Evolutionary conservation across 2,888 invertebrate genomes (phyloP).

Genomic region (Athalia cordata): DNA sequence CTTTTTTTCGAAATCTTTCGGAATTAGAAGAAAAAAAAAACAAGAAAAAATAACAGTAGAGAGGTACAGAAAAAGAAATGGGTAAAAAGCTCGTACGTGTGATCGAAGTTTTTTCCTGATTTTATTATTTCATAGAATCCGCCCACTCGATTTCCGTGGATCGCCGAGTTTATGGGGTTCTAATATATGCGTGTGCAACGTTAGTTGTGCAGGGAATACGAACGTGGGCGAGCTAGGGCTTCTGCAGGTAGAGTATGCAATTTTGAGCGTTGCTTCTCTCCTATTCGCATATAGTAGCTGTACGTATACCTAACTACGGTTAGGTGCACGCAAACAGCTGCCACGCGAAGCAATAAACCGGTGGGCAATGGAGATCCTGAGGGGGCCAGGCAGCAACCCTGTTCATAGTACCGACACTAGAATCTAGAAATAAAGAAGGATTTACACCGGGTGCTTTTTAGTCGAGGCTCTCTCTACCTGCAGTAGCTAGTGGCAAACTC

Average conservation of each 20-base stretch:
- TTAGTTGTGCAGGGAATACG: no score
- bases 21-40: neutral
- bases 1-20: neutral
- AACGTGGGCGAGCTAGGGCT: no score
- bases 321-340: neutral
- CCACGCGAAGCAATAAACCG: conserved; percentile 6
- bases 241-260: no score
- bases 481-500: neutral
- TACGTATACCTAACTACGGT: no score
- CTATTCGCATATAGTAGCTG: no score
- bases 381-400: neutral
- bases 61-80: no score
- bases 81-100: neutral
- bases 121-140: neutral
- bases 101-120: neutral
- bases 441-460: conserved; percentile 22
- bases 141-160: no score
- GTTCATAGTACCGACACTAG: no score
- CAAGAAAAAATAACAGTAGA: no score
- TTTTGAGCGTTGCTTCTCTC: no score
- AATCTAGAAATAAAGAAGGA: conserved; percentile 1
- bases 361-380: neutral
- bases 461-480: neutral
- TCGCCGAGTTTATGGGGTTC: no score
- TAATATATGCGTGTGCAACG: no score